Conservation (phyloP, 1,140 invertebrate genomes). For the Sesamia nonagrioides region DNA sequence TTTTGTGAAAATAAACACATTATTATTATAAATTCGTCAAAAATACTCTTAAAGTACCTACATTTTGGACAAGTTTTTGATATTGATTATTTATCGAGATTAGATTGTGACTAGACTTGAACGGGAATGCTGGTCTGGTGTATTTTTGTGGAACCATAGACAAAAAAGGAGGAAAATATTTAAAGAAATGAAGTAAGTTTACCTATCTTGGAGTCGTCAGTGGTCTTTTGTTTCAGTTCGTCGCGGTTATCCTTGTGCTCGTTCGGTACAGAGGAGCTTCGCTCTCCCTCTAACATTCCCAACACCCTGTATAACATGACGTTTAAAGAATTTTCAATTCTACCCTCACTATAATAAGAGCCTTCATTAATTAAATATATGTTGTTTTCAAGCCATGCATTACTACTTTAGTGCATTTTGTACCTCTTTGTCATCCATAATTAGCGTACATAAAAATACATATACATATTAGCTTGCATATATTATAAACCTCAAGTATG, state of each 20-base stretch:
- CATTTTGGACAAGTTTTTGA: too few relatives aligned
- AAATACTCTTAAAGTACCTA: too few relatives aligned
- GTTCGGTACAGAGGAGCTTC: conserved; percentile 73
- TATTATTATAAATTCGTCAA: too few relatives aligned
- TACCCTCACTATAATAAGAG: background rate
- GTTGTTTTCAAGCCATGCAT: conserved; percentile 24
- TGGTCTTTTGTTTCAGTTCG: conserved; percentile 14
- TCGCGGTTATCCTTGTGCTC: conserved; percentile 69
- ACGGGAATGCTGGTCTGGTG: too few relatives aligned
- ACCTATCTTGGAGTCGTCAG: conserved; percentile 57
- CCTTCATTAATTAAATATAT: background rate
- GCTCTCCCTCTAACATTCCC: conserved; percentile 64
- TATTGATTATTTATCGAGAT: too few relatives aligned
- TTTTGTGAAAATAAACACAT: too few relatives aligned
- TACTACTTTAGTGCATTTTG: background rate
- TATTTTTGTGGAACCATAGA: too few relatives aligned
- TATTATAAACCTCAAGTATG: too few relatives aligned
- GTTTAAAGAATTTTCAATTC: background rate
- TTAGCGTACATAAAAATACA: conserved; percentile 8
- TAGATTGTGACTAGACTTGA: too few relatives aligned
- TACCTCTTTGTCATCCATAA: conserved; percentile 28
- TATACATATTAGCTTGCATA: conserved; percentile 9
- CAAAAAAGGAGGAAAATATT: too few relatives aligned
- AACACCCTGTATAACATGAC: conserved; percentile 64
- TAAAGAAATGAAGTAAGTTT: conserved; percentile 9